Evolutionary conservation across 2,113 vertebrate genomes (phyloP).

Genomic region (Actenoides lindsayi): DNA sequence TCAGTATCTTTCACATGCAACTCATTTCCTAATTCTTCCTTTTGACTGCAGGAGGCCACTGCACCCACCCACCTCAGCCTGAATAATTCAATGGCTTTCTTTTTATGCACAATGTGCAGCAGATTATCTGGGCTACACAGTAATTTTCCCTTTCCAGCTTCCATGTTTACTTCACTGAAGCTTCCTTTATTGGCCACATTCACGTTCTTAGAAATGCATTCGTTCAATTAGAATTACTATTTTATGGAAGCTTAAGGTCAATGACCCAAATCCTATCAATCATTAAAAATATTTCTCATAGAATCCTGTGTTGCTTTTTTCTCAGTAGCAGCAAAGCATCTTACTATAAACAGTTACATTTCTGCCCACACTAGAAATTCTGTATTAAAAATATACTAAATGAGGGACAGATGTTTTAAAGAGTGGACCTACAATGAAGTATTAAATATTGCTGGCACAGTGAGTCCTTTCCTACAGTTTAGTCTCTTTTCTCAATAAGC

Average conservation of each 20-base stretch:
- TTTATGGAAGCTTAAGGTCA: constrained; percentile 23
- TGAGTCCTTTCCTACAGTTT: constrained; percentile 72
- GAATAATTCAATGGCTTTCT: background rate
- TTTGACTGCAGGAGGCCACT: background rate
- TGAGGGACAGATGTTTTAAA: constrained; percentile 78
- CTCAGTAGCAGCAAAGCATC: constrained; percentile 53
- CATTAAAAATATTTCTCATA: constrained; percentile 39
- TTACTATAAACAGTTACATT: constrained; percentile 64
- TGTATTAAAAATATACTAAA: constrained; percentile 73
- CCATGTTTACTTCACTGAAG: background rate
- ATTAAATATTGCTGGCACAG: constrained; percentile 76
- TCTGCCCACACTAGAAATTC: constrained; percentile 58
- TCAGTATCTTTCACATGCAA: background rate
- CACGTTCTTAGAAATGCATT: constrained; percentile 28
- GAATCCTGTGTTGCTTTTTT: constrained; percentile 30
- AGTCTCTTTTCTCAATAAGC: constrained; percentile 68
- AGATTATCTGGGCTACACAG: background rate
- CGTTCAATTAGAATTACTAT: constrained; percentile 6
- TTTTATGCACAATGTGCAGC: background rate
- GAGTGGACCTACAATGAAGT: constrained; percentile 67
- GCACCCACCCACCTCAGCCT: background rate
- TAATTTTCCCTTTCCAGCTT: background rate
- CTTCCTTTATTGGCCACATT: background rate
- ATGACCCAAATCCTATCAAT: constrained; percentile 37
- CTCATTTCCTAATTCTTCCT: background rate